These are phyloP conservation scores for Ictidomys tridecemlineatus DNA, from an alignment of 2,113 vertebrate species.

Conservation along the genomic window DNA sequence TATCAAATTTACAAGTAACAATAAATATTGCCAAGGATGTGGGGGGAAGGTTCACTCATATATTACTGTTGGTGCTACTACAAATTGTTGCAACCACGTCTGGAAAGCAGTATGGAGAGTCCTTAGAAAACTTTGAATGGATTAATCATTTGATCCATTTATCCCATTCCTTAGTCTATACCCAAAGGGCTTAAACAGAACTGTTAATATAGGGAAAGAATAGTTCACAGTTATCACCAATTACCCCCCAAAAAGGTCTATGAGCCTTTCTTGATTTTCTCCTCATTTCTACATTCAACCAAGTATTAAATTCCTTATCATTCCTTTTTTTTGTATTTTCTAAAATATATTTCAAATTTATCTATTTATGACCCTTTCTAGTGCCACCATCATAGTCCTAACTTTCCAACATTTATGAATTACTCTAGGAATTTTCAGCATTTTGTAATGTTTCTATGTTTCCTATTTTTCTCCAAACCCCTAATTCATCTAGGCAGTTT, in stretches of 20 bases:
- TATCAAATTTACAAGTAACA: too few species aligned
- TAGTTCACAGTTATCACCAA: background rate
- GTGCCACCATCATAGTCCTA: background rate
- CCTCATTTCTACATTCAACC: background rate
- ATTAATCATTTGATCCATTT: too few species aligned
- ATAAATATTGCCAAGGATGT: too few species aligned
- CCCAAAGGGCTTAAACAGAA: too few species aligned
- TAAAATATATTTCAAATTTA: background rate
- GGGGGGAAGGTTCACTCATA: too few species aligned
- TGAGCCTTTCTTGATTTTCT: background rate
- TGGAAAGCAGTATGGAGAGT: too few species aligned
- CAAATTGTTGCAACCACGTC: too few species aligned
- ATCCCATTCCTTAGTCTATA: too few species aligned
- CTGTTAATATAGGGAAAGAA: background rate
- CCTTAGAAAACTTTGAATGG: too few species aligned
- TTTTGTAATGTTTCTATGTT: background rate
- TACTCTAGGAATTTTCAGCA: background rate
- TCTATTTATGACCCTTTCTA: background rate
- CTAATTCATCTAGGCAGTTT: background rate
- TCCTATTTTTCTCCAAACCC: background rate
- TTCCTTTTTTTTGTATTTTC: background rate
- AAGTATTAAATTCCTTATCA: background rate
- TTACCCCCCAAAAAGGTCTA: background rate
- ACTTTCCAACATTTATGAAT: background rate
- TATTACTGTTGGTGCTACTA: too few species aligned